Evolutionary conservation across 2,113 vertebrate species (phyloP), one percentile per base, ranked within the genome.

Genomic region (Protobothrops mucrosquamatus): DNA sequence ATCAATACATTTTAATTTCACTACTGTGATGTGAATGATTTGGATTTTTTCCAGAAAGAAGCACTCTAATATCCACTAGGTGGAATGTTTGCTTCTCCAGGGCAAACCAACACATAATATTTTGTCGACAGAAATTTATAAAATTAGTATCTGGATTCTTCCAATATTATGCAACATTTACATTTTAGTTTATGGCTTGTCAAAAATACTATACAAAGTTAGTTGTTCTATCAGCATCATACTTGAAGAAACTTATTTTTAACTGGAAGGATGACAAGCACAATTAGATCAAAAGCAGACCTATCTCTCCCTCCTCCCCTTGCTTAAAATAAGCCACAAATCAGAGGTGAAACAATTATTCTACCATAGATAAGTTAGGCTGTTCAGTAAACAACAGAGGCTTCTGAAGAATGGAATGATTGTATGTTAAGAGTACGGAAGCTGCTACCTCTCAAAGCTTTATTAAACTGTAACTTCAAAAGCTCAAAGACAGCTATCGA

Each of bases 241-340:
- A 51, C 87, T 81, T 93, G 56, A 55, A 81, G 20, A 91, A 90
- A 91, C 81, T 89, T 95, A 96, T 95, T 95, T 95, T 94, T 88
- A 94, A 95, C 74, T 95, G 91, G 94, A 96, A 94, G 95, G 46
- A 48, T 54, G 94, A 92, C 91, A 94, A 23, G 95, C 86, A 89
- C 9, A 96, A 93, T 69, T 94, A 87, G 85, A 95, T 34, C 39
- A 86, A 94, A 94, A 96, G 95, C 51, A 15, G 64, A 91, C 14
- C 54, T 85, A 69, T 81, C 6, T 20, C 18, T 81, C 34, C 29
- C 64, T 34, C 64, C 4, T 34, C 14, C 69, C 34, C n/a, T 81
- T 81, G 34, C 69, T 81, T 81, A 43, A 81, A 43, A 81, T 81
- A 81, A 81, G 3, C 74, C 3, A 57, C 90, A 93, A 94, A 96